Evolutionary conservation across 2,888 invertebrate species (phyloP).

Genomic region (Urechis unicinctus): DNA sequence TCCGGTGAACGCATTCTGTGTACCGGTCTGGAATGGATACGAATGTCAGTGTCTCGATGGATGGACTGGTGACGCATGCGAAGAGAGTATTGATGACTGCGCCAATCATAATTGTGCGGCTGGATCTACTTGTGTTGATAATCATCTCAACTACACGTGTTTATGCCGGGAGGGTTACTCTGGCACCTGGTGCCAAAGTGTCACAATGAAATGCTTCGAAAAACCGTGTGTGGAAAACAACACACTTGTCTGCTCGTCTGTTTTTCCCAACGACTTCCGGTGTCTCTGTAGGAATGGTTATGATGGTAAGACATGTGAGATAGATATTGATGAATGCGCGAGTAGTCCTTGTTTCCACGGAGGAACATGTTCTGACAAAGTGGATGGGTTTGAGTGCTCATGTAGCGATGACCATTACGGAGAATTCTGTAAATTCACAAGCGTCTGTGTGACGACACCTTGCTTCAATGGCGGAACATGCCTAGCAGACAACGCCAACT

Average conservation of each 20-base stretch:
- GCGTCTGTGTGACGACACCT: slow-evolving; percentile 29
- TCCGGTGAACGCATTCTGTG: slow-evolving; percentile 30
- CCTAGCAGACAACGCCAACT: slow-evolving; percentile 19
- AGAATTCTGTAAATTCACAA: slow-evolving; percentile 26
- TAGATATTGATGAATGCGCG: slow-evolving; percentile 18
- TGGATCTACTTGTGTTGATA: slow-evolving; percentile 25
- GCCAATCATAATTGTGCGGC: slow-evolving; percentile 7
- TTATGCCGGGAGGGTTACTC: slow-evolving; percentile 34
- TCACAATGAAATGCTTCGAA: slow-evolving; percentile 25
- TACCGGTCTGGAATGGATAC: slow-evolving; percentile 33
- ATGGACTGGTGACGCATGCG: slow-evolving; percentile 34
- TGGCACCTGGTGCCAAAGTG: slow-evolving; percentile 28
- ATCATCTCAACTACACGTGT: slow-evolving; percentile 27
- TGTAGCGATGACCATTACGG: slow-evolving; percentile 19
- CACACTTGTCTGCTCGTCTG: slow-evolving; percentile 23
- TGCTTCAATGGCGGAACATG: slow-evolving; percentile 41
- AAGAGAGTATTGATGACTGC: slow-evolving; percentile 28
- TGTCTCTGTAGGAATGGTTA: slow-evolving; percentile 36
- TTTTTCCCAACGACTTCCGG: slow-evolving; percentile 23
- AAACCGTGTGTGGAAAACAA: slow-evolving; percentile 28
- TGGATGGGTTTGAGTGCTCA: slow-evolving; percentile 12
- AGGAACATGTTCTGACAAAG: slow-evolving; percentile 14
- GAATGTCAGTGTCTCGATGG: slow-evolving; percentile 34
- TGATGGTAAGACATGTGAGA: slow-evolving; percentile 25
- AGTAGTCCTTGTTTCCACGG: slow-evolving; percentile 11